Evolutionary conservation across 1,140 invertebrate genomes (phyloP), one percentile per base, ranked within the genome.

Genomic region (Oreohelix idahoensis): DNA sequence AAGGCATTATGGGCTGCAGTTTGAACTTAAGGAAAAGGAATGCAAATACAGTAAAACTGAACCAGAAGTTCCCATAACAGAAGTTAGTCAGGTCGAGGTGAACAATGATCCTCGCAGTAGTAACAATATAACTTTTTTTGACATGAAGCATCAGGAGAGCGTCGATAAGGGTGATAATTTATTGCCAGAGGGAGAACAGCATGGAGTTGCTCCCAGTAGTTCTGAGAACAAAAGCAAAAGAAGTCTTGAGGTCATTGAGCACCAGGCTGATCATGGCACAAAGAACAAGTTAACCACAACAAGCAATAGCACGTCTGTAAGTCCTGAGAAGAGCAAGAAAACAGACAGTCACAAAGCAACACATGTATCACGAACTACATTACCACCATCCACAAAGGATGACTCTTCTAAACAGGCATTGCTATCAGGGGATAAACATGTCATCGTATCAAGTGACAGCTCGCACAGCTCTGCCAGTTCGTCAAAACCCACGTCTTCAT

Each of bases 261-360:
- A 66, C 4, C n/a, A 66, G 11, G 17, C 29, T 66, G 10, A 32
- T 66, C 51, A 17, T 23, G 51, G 8, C 23, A 4, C 23, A 15
- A 4, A 15, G 51, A 58, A 58, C 26, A 58, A 66, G 23, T 26
- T 32, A 39, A 39, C 36, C 20, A 45, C 71, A 71, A 8, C 53
- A 29, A 32, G 63, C 63, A 66, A 35, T 66, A 32, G 2, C 63
- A 32, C 63, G 8, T 66, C n/a, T 32, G 17, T 66, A 35, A 29
- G 63, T 66, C 63, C 63, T 32, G 63, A 66, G 0, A 66, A 66
- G 29, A 66, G n/a, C 63, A 66, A 32, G 63, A 66, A 32, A 66
- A 32, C 29, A 29, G 63, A 29, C 11, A 23, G n/a, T 15, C 63
- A 66, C 63, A 66, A 32, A 23, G 2, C 53, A 15, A n/a, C 26